Conservation (phyloP, 2,113 vertebrate genomes). For the Scomber scombrus region DNA sequence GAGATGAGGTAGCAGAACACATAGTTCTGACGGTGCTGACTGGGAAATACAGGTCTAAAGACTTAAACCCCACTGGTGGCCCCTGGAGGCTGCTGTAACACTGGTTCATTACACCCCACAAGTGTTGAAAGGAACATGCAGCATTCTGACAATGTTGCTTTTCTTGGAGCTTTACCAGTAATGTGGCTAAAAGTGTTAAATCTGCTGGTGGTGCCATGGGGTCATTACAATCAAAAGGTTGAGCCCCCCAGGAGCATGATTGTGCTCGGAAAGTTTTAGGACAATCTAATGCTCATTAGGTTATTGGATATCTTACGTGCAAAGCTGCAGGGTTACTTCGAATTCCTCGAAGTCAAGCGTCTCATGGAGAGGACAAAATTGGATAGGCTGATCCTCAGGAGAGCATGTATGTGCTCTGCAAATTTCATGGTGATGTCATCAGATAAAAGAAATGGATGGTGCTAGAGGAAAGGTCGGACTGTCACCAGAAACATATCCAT, state of each 20-base stretch:
- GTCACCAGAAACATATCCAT: not conserved
- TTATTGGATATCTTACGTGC: no score
- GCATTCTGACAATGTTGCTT: not conserved
- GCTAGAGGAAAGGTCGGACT: not conserved
- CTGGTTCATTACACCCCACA: constrained; percentile 15
- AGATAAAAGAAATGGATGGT: no score
- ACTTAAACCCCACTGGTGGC: not conserved
- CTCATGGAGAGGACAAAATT: no score
- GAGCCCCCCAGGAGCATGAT: no score
- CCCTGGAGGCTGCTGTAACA: not conserved
- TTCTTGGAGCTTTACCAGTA: not conserved
- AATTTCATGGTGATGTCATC: no score
- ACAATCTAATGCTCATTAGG: no score
- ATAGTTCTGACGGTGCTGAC: not conserved
- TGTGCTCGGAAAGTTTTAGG: not conserved
- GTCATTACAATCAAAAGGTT: not conserved
- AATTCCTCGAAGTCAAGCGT: not conserved
- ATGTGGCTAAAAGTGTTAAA: no score
- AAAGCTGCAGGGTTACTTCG: no score
- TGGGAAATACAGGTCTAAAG: not conserved
- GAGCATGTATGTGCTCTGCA: no score
- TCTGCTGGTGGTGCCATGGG: not conserved
- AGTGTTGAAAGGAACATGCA: constrained; percentile 15
- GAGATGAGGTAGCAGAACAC: constrained; percentile 2
- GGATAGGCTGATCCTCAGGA: no score